A percentile compares a stretch with the other conserved stretches of the same genome.
Conservation (phyloP, 2,888 invertebrate genomes). For the Brachycybe producta region DNA sequence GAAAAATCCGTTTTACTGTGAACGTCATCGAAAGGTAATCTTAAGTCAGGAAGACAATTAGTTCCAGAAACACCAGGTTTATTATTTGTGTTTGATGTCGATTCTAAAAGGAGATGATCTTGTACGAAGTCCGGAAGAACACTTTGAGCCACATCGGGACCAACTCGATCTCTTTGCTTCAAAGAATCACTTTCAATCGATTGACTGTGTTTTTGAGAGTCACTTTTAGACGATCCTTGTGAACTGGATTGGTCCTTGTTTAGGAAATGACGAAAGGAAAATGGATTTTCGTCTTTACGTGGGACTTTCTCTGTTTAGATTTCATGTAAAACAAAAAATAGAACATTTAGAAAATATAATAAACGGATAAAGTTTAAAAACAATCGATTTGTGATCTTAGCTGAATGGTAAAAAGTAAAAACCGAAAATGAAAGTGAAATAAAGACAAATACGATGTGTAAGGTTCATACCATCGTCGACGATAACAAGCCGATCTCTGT, state of each 20-base stretch:
- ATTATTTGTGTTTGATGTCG: neutral
- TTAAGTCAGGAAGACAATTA: constrained; percentile 17
- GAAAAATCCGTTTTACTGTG: neutral
- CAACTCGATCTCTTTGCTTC: neutral
- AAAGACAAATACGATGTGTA: too few species aligned
- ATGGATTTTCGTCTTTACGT: constrained; percentile 31
- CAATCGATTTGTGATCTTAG: too few species aligned
- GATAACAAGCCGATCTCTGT: too few species aligned
- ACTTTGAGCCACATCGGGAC: constrained; percentile 30
- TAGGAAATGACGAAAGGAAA: constrained; percentile 33
- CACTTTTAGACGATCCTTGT: neutral
- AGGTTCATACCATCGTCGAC: too few species aligned
- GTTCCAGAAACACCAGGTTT: neutral
- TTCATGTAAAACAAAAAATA: too few species aligned
- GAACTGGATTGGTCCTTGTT: constrained; percentile 23
- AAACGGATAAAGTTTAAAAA: too few species aligned
- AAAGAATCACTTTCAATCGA: neutral
- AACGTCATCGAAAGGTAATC: neutral
- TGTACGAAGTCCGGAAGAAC: constrained; percentile 34
- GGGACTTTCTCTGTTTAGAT: too few species aligned
- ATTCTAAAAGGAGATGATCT: constrained; percentile 24
- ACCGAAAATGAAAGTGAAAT: too few species aligned
- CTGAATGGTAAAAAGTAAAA: too few species aligned
- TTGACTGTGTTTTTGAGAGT: neutral
- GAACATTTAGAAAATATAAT: too few species aligned